Evolutionary conservation across 2,888 invertebrate genomes (phyloP), one percentile per base, ranked within the genome.

Genomic region (Tachina lurida): DNA sequence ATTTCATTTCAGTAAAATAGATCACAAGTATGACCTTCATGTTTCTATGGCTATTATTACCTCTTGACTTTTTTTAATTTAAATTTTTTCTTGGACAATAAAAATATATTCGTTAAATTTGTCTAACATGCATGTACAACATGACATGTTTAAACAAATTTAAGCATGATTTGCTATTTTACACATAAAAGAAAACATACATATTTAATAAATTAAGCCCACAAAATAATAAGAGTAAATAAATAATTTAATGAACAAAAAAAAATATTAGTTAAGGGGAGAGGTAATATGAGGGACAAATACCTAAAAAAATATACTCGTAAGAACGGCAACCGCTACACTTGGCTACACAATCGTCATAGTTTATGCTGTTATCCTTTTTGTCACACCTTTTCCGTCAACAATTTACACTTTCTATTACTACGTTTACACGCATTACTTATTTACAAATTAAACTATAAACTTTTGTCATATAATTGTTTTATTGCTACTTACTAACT

Each of bases 51-150:
- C 39, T 19, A n/a, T 17, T 31, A 60, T 49, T 73, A 39, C 22
- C 47, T 7, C 17, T 47, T 60, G n/a, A n/a, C 22, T 65, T 39
- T 22, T 31, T 22, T 65, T 31, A 31, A 1, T 31, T 22, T 65
- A 17, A 31, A 1, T 45, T 19, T 54, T 52, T 2, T 39, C 45
- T 31, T 31, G 12, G n/a, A 8, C 12, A 52, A 67, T 7, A 49
- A 54, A 62, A 78, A 31, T 3, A 47, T 43, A 68, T 43, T 52
- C 79, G 54, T 75, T 54, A 45, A 45, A 74, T 67, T 74, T 68
- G 56, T 78, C 58, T 74, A 68, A 70, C 68, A 79, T 45, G 68
- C 17, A 39, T 63, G 78, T 70, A 12, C 10, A 75, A 75, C 84
- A 79, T 79, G 70, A 22, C 47, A 45, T 43, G 62, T 70, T 56